These are phyloP conservation scores for Halichoeres trimaculatus DNA, from an alignment of 2,113 vertebrate genomes.

Conservation along the genomic window DNA sequence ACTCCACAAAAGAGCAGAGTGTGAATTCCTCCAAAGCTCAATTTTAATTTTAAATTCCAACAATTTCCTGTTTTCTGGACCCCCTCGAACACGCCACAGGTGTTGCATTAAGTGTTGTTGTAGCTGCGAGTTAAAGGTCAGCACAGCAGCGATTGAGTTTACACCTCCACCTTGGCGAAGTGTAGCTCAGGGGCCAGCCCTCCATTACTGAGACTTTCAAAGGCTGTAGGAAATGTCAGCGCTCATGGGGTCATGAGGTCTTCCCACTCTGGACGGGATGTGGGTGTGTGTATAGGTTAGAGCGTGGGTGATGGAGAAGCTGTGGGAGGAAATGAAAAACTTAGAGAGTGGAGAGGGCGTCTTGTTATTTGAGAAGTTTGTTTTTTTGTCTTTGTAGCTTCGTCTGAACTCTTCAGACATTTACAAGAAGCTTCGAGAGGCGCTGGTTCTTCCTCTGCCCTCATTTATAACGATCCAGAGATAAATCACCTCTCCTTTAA, in stretches of 20 bases:
- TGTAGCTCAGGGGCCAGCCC: conserved; percentile 20
- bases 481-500: conserved; percentile 56
- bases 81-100: no score
- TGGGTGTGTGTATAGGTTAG: not conserved
- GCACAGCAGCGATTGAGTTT: conserved; percentile 2
- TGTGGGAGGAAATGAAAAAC: conserved; percentile 9
- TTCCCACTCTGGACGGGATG: conserved; percentile 2
- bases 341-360: conserved; percentile 1
- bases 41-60: not conserved
- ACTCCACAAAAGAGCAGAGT: not conserved
- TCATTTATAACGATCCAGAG: conserved; percentile 40
- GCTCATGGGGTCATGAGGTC: conserved; percentile 22
- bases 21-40: not conserved
- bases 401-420: conserved; percentile 33
- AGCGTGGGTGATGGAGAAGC: not conserved
- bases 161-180: conserved; percentile 1
- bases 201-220: conserved; percentile 11
- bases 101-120: not conserved
- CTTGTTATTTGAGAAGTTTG: conserved; percentile 47
- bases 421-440: conserved; percentile 26
- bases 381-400: conserved; percentile 47
- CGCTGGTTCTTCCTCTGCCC: conserved; percentile 26
- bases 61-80: not conserved
- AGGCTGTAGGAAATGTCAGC: conserved; percentile 50
- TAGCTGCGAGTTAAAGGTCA: conserved; percentile 6